A percentile compares a stretch with the other conserved stretches of the same genome.
Conservation (phyloP, 2,888 invertebrate species). For the Caenorhabditis sp. region DNA sequence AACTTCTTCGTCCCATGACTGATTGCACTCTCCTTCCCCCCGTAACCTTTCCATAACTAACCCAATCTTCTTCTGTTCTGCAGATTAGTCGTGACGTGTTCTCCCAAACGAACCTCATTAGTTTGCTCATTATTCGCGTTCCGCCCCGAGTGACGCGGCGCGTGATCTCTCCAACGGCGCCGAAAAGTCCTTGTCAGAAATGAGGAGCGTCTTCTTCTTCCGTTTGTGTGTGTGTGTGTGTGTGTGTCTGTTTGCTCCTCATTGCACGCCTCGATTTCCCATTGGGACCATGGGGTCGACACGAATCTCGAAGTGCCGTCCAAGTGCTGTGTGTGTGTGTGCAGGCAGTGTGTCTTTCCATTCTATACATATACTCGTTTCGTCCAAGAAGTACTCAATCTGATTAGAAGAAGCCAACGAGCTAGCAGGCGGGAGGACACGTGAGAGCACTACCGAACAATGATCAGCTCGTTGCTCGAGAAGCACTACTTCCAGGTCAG, state of each 20-base stretch:
- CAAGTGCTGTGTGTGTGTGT: constrained; percentile 10
- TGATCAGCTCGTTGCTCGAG: constrained; percentile 51
- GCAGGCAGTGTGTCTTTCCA: constrained; percentile 16
- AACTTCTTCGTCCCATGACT: not conserved
- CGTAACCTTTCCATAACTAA: constrained; percentile 4
- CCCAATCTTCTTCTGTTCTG: constrained; percentile 2
- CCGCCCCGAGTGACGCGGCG: too few relatives aligned
- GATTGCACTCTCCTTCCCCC: not conserved
- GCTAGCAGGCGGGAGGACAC: constrained; percentile 23
- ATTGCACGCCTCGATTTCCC: constrained; percentile 41
- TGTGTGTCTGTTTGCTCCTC: too few relatives aligned
- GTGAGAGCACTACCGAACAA: constrained; percentile 31
- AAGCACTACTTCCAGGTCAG: constrained; percentile 58
- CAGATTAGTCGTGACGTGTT: constrained; percentile 6
- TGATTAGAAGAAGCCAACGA: constrained; percentile 39
- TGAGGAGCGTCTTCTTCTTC: constrained; percentile 9
- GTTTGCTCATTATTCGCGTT: not conserved
- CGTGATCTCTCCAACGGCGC: too few relatives aligned
- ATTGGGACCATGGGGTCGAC: constrained; percentile 50
- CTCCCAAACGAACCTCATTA: too few relatives aligned
- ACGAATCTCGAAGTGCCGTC: constrained; percentile 46
- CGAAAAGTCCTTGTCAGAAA: constrained; percentile 31
- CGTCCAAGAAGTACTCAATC: constrained; percentile 50
- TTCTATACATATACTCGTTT: constrained; percentile 44
- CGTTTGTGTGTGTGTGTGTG: too few relatives aligned